Percentiles rank a stretch among this genome's conserved stretches.
phyloP scores from a whole-genome alignment of 2,888 invertebrate genomes.

The Drosophila nigricruria region DNA sequence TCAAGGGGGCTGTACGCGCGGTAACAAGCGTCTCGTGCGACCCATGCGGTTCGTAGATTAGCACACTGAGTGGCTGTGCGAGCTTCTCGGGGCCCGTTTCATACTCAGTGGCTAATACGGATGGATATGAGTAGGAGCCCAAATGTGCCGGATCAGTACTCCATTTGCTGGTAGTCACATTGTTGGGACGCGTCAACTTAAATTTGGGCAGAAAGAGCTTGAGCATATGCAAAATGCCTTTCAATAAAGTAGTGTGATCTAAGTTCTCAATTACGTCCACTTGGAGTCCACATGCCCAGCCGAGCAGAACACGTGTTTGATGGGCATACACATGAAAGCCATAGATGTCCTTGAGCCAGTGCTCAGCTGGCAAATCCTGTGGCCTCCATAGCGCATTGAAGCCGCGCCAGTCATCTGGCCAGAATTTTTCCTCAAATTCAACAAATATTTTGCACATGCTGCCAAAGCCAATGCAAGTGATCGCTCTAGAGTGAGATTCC shows the following conservation, averaged over 20 bases:
- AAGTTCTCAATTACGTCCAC: slow-evolving; percentile 87
- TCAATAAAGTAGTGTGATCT: slow-evolving; percentile 84
- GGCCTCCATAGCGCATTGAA: slow-evolving; percentile 87
- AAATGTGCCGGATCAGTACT: slow-evolving; percentile 87
- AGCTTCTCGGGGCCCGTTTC: slow-evolving; percentile 86
- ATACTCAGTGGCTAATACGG: slow-evolving; percentile 86
- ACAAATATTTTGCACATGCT: slow-evolving; percentile 88
- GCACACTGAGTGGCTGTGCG: slow-evolving; percentile 85
- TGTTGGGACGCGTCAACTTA: slow-evolving; percentile 62
- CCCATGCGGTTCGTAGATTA: slow-evolving; percentile 40
- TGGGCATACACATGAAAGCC: slow-evolving; percentile 88
- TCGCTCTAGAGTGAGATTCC: slow-evolving; percentile 85
- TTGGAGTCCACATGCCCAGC: slow-evolving; percentile 88
- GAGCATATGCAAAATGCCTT: slow-evolving; percentile 68
- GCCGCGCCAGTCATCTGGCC: slow-evolving; percentile 86
- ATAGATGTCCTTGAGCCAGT: slow-evolving; percentile 88
- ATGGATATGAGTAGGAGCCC: slow-evolving; percentile 89
- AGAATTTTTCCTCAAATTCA: slow-evolving; percentile 87
- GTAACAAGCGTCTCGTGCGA: rapidly evolving
- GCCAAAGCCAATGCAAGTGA: slow-evolving; percentile 87
- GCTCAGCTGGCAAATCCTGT: slow-evolving; percentile 82
- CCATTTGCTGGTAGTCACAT: slow-evolving; percentile 87
- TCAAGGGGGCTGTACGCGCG: rapidly evolving
- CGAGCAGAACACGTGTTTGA: slow-evolving; percentile 88
- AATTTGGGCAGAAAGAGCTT: slow-evolving; percentile 66